phyloP scores from a whole-genome alignment of 92 coral and sea anemone species.

The Bergia sp. region DNA sequence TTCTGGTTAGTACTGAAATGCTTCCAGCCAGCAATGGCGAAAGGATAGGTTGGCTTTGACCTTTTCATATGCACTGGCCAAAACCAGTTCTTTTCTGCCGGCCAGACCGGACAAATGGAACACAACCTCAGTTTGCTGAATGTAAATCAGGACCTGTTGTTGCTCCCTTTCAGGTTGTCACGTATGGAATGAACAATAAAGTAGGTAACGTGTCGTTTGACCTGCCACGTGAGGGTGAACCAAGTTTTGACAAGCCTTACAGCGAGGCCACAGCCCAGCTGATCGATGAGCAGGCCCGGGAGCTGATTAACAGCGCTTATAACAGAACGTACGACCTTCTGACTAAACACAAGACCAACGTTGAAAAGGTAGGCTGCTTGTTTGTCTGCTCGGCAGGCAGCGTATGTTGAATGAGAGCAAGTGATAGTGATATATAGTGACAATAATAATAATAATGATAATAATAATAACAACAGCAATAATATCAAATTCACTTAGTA shows the following conservation, averaged over 20 bases:
- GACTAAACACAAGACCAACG: constrained; percentile 77
- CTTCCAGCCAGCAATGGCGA: too few relatives aligned
- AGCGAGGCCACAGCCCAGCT: constrained; percentile 99
- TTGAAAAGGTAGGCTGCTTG: constrained; percentile 76
- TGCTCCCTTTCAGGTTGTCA: constrained; percentile 77
- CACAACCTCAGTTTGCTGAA: too few relatives aligned
- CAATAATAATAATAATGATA: too few relatives aligned
- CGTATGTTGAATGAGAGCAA: not conserved
- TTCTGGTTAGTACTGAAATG: too few relatives aligned
- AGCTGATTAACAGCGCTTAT: constrained; percentile 94
- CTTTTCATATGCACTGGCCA: too few relatives aligned
- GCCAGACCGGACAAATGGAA: too few relatives aligned
- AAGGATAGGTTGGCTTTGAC: too few relatives aligned
- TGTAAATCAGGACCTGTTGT: not conserved
- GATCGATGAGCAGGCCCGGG: constrained; percentile 98
- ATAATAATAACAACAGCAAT: not conserved
- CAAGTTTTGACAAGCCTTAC: constrained; percentile 97
- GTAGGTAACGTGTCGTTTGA: constrained; percentile 96
- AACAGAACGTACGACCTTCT: constrained; percentile 77
- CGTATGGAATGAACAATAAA: constrained; percentile 96
- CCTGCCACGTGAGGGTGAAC: constrained; percentile 98
- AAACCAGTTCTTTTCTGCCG: too few relatives aligned
- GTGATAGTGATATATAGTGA: too few relatives aligned
- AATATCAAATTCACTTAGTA: too few relatives aligned
- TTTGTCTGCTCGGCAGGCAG: not conserved